Percentiles rank a stretch among this genome's conserved stretches.
Conservation (phyloP, 2,797 vertebrate species). For the Neosilurus hyrtlii region DNA sequence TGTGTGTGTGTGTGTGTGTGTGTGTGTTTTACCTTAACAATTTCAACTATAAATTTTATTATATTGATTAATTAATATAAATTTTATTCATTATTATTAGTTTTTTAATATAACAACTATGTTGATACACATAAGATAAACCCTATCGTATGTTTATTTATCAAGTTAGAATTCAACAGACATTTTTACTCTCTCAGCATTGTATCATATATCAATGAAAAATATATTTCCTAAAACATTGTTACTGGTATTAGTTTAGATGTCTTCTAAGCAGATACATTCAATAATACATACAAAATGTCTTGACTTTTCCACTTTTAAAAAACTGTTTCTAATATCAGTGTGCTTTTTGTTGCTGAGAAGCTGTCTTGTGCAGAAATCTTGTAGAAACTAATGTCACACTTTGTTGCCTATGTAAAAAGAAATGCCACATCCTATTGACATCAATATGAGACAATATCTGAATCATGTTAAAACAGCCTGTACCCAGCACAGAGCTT, state of each 20-base stretch:
- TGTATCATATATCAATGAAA: not conserved
- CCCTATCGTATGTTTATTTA: not conserved
- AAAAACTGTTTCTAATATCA: not conserved
- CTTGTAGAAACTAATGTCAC: constrained; percentile 15
- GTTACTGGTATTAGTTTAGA: not conserved
- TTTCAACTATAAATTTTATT: too few species aligned
- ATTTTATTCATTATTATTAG: not conserved
- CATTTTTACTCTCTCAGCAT: not conserved
- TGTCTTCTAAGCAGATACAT: not conserved
- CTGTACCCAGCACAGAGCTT: not conserved
- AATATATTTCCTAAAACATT: not conserved
- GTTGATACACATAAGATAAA: not conserved
- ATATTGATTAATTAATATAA: not conserved
- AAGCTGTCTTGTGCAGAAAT: constrained; percentile 1
- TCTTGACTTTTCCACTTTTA: not conserved
- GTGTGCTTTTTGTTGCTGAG: constrained; percentile 1
- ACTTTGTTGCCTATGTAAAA: constrained; percentile 24
- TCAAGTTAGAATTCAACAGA: not conserved
- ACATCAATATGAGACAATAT: constrained; percentile 7
- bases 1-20: too few species aligned
- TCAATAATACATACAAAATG: not conserved
- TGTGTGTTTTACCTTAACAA: too few species aligned
- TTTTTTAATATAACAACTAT: not conserved
- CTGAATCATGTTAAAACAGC: not conserved
- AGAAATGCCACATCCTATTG: constrained; percentile 20